These are phyloP conservation scores for Ptilorrhoa leucosticta DNA, from an alignment of 2,113 vertebrate species.

Conservation along the genomic window DNA sequence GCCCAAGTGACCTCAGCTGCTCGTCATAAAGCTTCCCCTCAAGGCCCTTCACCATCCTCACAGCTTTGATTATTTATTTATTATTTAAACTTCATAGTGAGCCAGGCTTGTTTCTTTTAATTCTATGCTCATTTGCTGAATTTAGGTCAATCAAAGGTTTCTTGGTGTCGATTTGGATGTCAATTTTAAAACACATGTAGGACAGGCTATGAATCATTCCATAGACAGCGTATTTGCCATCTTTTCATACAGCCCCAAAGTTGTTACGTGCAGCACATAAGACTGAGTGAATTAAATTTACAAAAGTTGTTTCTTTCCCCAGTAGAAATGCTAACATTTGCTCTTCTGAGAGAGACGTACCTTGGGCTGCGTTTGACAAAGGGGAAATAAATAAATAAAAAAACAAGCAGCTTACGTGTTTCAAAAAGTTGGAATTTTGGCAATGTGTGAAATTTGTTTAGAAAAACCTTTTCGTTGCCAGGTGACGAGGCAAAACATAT, in stretches of 20 bases:
- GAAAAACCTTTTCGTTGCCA: conserved; percentile 76
- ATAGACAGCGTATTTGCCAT: not conserved
- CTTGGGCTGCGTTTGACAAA: conserved; percentile 14
- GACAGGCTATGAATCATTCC: not conserved
- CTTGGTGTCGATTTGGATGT: not conserved
- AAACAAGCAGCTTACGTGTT: conserved; percentile 66
- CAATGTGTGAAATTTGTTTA: conserved; percentile 72
- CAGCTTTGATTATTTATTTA: not conserved
- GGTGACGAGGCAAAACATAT: conserved; percentile 81
- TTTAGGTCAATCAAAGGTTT: not conserved
- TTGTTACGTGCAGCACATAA: rapidly evolving
- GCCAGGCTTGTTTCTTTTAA: not conserved
- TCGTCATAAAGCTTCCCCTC: not conserved
- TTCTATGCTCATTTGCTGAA: not conserved
- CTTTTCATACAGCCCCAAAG: not conserved
- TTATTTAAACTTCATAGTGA: not conserved
- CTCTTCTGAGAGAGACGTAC: conserved; percentile 18
- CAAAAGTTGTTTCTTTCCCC: not conserved
- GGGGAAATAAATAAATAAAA: conserved; percentile 30
- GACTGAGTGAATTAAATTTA: not conserved
- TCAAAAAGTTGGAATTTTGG: conserved; percentile 75
- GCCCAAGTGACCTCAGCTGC: not conserved
- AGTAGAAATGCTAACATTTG: not conserved
- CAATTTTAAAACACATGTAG: not conserved
- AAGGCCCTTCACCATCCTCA: not conserved